These are phyloP conservation scores for Hydroisotoma schaefferi DNA, from an alignment of 2,888 invertebrate genomes.

Conservation along the genomic window DNA sequence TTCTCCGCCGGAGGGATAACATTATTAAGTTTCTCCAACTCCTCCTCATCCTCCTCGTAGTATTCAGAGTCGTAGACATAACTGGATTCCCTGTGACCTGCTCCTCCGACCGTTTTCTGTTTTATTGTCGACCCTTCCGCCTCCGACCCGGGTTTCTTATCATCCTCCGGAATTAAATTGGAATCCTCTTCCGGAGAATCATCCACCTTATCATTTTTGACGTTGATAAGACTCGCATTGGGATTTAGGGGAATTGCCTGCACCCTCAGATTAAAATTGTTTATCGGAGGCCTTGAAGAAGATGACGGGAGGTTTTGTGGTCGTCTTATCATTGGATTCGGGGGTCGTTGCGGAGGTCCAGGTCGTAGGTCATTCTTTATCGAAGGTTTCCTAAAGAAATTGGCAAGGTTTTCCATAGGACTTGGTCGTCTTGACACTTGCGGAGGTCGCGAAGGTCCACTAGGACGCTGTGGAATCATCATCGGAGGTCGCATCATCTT, in stretches of 20 bases:
- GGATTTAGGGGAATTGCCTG: conserved; percentile 40
- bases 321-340: too few species aligned
- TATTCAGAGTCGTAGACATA: conserved; percentile 28
- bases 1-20: conserved; percentile 18
- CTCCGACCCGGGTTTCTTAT: conserved; percentile 14
- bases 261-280: conserved; percentile 30
- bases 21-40: conserved; percentile 32
- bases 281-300: conserved; percentile 25
- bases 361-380: conserved; percentile 3
- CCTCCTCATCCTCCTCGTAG: conserved; percentile 33
- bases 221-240: conserved; percentile 12
- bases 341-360: conserved; percentile 25
- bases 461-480: conserved; percentile 5
- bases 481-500: conserved; percentile 24
- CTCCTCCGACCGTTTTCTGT: conserved; percentile 18
- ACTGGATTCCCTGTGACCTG: conserved; percentile 25
- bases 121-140: conserved; percentile 28
- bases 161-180: not conserved
- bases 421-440: conserved; percentile 33
- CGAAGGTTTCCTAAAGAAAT: conserved; percentile 39
- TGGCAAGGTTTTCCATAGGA: conserved; percentile 37
- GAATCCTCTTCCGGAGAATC: conserved; percentile 25
- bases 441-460: conserved; percentile 9
- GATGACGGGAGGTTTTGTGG: too few species aligned
- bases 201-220: conserved; percentile 17